Conservation (phyloP, 2,888 invertebrate species). For the Drosophila ochracea region DNA sequence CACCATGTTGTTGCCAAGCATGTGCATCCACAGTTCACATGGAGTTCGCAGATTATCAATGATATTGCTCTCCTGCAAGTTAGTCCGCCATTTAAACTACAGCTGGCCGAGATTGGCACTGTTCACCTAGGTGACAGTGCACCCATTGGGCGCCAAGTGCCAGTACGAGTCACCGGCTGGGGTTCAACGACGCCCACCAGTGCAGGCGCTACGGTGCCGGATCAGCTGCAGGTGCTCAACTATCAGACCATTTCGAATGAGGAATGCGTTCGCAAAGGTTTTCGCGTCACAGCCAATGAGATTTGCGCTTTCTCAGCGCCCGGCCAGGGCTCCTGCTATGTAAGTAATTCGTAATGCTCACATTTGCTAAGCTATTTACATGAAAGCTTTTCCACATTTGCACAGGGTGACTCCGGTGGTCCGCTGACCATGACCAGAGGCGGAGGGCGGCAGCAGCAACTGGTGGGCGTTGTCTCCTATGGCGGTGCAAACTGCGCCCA, state of each 20-base stretch:
- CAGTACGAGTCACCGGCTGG: conserved; percentile 84
- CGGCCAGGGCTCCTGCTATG: conserved; percentile 83
- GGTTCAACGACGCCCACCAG: conserved; percentile 75
- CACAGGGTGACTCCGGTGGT: conserved; percentile 85
- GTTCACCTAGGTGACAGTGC: conserved; percentile 63
- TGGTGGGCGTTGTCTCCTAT: conserved; percentile 84
- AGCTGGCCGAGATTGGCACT: conserved; percentile 57
- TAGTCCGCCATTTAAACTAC: conserved; percentile 72
- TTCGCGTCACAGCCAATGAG: conserved; percentile 81
- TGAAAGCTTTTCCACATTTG: conserved; percentile 3
- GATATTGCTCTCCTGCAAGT: conserved; percentile 83
- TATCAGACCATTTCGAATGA: conserved; percentile 83
- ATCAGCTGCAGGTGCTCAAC: conserved; percentile 79
- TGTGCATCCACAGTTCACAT: conserved; percentile 78
- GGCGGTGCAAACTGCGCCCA: conserved; percentile 81
- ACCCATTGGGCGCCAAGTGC: conserved; percentile 69
- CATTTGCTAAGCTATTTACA: neutral
- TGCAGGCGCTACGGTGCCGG: conserved; percentile 71
- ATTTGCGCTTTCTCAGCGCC: conserved; percentile 80
- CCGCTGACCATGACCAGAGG: conserved; percentile 79
- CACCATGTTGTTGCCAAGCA: conserved; percentile 69
- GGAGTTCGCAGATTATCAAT: conserved; percentile 67
- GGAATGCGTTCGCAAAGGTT: conserved; percentile 78
- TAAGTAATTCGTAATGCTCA: conserved; percentile 49
- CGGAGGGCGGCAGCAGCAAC: conserved; percentile 48